Percentiles rank a stretch among this genome's conserved stretches.
Conservation (phyloP, 2,797 vertebrate species). For the Gephyroberyx darwinii region DNA sequence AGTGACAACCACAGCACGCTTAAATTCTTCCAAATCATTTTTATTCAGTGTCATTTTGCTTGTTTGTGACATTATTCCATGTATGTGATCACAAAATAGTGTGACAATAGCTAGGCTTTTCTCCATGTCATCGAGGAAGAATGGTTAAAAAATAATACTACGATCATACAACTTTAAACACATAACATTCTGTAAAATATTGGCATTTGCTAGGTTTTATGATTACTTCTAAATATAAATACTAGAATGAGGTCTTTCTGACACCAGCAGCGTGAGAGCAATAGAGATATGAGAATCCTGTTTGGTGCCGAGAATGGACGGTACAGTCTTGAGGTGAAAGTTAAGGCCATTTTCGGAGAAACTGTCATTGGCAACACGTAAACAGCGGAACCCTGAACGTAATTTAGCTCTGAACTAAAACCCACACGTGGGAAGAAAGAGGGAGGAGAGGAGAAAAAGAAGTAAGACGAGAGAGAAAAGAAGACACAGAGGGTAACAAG, state of each 20-base stretch:
- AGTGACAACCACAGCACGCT: constrained; percentile 23
- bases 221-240: constrained; percentile 74
- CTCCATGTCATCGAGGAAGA: constrained; percentile 62
- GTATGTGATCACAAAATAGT: constrained; percentile 72
- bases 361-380: constrained; percentile 62
- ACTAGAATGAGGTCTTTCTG: constrained; percentile 68
- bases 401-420: constrained; percentile 37
- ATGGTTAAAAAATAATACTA: constrained; percentile 79
- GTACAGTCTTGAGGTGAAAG: constrained; percentile 80
- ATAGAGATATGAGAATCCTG: constrained; percentile 60
- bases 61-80: constrained; percentile 67
- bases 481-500: not conserved
- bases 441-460: not conserved
- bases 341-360: constrained; percentile 81
- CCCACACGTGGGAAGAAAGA: constrained; percentile 14
- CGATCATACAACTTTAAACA: constrained; percentile 67
- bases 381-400: constrained; percentile 60
- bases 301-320: constrained; percentile 78
- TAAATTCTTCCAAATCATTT: constrained; percentile 72
- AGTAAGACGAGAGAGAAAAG: not conserved
- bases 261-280: constrained; percentile 55
- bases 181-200: constrained; percentile 77
- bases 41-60: constrained; percentile 77
- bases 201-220: constrained; percentile 71
- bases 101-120: constrained; percentile 54